Evolutionary conservation across 2,113 vertebrate genomes (phyloP), one percentile per base, ranked within the genome.

Genomic region (Microcebus ravelobensis): DNA sequence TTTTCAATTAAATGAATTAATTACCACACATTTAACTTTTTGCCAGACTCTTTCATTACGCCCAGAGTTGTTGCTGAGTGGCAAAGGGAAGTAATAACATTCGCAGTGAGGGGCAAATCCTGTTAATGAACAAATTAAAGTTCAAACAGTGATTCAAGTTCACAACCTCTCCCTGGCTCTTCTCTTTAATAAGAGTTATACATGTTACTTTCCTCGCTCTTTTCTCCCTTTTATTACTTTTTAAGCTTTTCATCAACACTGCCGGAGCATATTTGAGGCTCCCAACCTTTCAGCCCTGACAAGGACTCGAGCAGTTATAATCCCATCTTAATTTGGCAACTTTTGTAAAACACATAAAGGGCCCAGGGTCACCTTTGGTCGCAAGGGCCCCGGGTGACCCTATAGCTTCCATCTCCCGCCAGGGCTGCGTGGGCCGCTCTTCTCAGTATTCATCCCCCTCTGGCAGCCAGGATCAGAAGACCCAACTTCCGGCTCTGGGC

Each of bases 51-150:
- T 99, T 98, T 99, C 98, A 99, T 98, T 98, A 98, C 86, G 97
- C 97, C 97, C 97, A 96, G 98, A 98, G 95, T 98, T 98, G 98
- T 98, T 98, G 98, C 98, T 97, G 98, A 98, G 94, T 97, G 83
- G 98, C 98, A 98, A 98, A 98, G 91, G 95, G 91, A 98, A 98
- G 98, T 98, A 99, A 99, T 99, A 99, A 99, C 98, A 98, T 98
- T 98, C 98, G 50, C 99, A 98, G 99, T 98, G 97, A 98, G 99
- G 98, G 99, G 98, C 98, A 99, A 99, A 99, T 99, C 99, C 98
- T 98, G 99, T 98, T 99, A 99, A 99, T 99, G 98, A 99, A 99
- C 99, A 99, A 99, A 98, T 99, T 99, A 99, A 99, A 99, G 98
- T 99, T 99, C 99, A 99, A 99, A 99, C 98, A 98, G 98, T 98